Percentiles rank a stretch among this genome's conserved stretches.
Conservation (phyloP, 1,140 invertebrate genomes). For the Lutraria rhynchaena region DNA sequence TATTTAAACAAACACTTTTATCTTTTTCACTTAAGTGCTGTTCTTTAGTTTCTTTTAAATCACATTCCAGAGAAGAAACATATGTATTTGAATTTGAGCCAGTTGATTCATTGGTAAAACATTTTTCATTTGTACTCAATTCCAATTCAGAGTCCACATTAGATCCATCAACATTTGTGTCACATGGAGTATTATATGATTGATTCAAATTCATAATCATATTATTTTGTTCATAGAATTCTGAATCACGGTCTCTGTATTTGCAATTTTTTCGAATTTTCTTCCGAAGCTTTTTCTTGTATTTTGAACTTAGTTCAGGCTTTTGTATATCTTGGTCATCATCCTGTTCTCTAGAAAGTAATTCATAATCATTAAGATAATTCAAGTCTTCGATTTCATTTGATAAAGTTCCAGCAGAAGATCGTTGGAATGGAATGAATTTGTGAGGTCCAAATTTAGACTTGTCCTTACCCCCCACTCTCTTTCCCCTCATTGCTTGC, state of each 20-base stretch:
- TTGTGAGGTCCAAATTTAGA: neutral
- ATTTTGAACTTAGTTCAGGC: neutral
- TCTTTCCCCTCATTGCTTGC: neutral
- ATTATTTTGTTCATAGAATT: neutral
- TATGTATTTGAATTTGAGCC: too few relatives aligned
- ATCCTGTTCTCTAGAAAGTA: slow-evolving; percentile 15
- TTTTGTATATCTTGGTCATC: neutral
- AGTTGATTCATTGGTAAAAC: too few relatives aligned
- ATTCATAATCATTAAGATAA: slow-evolving; percentile 38
- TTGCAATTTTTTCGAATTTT: slow-evolving; percentile 22
- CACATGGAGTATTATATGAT: too few relatives aligned
- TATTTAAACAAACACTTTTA: neutral
- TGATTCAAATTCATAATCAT: too few relatives aligned
- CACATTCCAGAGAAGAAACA: too few relatives aligned
- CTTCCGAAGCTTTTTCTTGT: slow-evolving; percentile 11
- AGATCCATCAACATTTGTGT: too few relatives aligned
- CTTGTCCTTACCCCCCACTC: neutral
- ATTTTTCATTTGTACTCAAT: too few relatives aligned
- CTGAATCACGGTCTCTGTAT: slow-evolving; percentile 38
- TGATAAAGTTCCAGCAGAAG: slow-evolving; percentile 16
- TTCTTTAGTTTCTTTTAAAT: too few relatives aligned
- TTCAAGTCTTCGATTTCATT: slow-evolving; percentile 37
- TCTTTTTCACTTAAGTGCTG: neutral
- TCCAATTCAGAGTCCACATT: too few relatives aligned
- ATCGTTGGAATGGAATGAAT: slow-evolving; percentile 15